Evolutionary conservation across 2,888 invertebrate species (phyloP).

Genomic region (Labia minor): DNA sequence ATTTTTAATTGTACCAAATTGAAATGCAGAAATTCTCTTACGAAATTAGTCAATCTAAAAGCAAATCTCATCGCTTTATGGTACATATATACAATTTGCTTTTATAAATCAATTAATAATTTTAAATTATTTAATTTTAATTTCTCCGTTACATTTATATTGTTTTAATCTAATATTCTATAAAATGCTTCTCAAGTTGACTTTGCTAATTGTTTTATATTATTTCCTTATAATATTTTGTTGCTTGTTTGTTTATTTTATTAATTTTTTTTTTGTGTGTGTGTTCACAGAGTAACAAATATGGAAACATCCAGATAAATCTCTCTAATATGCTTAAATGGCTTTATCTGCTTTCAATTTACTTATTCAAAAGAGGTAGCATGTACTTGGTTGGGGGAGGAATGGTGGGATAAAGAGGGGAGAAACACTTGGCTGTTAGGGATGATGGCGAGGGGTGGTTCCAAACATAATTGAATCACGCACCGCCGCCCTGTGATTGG

Average conservation of each 20-base stretch:
- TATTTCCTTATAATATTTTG: background rate
- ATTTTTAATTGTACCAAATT: no score
- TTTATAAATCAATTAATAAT: background rate
- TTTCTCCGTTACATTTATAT: no score
- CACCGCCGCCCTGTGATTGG: no score
- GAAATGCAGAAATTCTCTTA: no score
- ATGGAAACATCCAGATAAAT: background rate
- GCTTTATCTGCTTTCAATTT: constrained; percentile 7
- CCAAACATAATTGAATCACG: no score
- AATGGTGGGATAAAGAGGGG: background rate
- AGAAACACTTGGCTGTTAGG: no score
- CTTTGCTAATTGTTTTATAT: background rate
- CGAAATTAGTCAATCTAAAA: no score
- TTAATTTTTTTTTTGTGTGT: background rate
- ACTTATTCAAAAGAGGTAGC: constrained; percentile 8
- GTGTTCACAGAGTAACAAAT: background rate
- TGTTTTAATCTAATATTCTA: background rate
- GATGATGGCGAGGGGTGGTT: no score
- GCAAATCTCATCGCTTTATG: no score
- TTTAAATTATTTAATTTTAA: background rate
- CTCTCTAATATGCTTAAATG: background rate
- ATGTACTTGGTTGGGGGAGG: background rate
- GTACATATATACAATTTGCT: no score
- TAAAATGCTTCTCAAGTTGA: background rate
- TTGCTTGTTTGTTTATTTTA: background rate